phyloP scores from a whole-genome alignment of 2,797 vertebrate species.

The Florisuga fusca region DNA sequence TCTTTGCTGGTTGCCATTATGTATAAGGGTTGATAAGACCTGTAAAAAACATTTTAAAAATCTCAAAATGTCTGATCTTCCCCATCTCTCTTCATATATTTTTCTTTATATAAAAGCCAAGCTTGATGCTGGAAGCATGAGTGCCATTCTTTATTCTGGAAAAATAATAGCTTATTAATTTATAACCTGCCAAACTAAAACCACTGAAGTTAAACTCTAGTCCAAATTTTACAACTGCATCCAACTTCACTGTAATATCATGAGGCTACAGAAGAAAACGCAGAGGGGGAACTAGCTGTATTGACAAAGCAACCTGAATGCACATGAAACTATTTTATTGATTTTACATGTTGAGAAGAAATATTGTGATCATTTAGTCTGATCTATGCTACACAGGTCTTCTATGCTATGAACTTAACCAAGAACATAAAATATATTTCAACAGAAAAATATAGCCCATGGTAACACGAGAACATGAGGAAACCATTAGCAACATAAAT shows the following conservation, averaged over 20 bases:
- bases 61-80: background rate
- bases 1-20: background rate
- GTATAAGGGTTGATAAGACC: background rate
- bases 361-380: background rate
- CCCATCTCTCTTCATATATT: background rate
- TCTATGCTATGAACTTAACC: background rate
- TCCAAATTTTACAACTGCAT: slow-evolving; percentile 39
- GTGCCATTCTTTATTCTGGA: background rate
- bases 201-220: background rate
- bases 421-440: slow-evolving; percentile 19
- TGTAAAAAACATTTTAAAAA: background rate
- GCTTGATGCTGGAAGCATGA: background rate
- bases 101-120: background rate
- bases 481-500: slow-evolving; percentile 51
- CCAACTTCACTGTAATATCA: background rate
- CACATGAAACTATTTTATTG: slow-evolving; percentile 11
- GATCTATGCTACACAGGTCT: background rate
- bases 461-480: slow-evolving; percentile 31
- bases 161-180: background rate
- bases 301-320: background rate
- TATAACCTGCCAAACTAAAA: slow-evolving; percentile 20
- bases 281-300: background rate
- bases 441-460: background rate
- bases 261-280: background rate
- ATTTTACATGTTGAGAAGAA: background rate